Evolutionary conservation across 2,797 vertebrate species (phyloP).

Genomic region (Sebastes itinus): DNA sequence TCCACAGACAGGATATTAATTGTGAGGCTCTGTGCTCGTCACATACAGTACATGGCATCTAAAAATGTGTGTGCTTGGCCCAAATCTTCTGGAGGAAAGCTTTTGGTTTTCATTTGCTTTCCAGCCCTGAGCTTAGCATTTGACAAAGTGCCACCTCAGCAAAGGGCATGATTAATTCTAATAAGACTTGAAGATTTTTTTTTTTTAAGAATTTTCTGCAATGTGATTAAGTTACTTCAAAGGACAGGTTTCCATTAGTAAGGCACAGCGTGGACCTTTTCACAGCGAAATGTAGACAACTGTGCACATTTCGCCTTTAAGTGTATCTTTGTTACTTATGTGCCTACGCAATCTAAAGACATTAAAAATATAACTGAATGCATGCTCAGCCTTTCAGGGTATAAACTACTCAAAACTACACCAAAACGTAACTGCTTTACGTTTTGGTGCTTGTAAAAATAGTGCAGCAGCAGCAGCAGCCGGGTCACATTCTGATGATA

Average conservation of each 20-base stretch:
- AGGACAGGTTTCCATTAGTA: conserved; percentile 33
- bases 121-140: conserved; percentile 42
- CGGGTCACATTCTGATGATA: not conserved
- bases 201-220: not conserved
- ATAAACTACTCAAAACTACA: not conserved
- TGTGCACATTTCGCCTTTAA: not conserved
- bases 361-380: not conserved
- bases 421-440: not conserved
- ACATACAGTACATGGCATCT: conserved; percentile 7
- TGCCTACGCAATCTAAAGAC: not conserved
- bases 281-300: not conserved
- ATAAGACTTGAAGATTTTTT: conserved; percentile 20
- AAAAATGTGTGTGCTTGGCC: conserved; percentile 30
- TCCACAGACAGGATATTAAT: conserved; percentile 58
- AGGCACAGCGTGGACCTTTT: conserved; percentile 1
- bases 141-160: conserved; percentile 58
- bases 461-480: not conserved
- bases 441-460: conserved; percentile 1
- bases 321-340: not conserved
- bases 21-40: conserved; percentile 33
- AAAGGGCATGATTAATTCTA: conserved; percentile 59
- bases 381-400: not conserved
- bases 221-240: conserved; percentile 51
- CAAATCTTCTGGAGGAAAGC: conserved; percentile 32
- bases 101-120: conserved; percentile 50